A percentile compares a stretch with the other conserved stretches of the same genome.
Conservation (phyloP, 2,113 vertebrate genomes). For the Caretta caretta region DNA sequence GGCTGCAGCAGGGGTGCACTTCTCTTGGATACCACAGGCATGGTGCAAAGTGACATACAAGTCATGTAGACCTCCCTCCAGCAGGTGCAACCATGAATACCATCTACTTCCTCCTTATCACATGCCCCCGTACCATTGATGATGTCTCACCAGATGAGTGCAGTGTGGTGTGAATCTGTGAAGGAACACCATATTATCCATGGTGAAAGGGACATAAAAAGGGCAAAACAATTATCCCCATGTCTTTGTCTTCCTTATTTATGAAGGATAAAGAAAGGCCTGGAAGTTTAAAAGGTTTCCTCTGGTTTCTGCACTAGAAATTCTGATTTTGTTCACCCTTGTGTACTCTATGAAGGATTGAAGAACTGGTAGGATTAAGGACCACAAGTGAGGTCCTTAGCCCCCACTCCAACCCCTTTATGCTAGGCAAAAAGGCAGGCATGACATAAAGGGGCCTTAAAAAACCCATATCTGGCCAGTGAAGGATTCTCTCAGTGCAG, state of each 20-base stretch:
- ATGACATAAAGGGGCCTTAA: neutral
- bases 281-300: neutral
- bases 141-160: neutral
- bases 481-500: neutral
- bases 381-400: neutral
- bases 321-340: neutral
- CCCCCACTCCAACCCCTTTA: neutral
- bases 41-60: neutral
- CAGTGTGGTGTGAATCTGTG: neutral
- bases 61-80: neutral
- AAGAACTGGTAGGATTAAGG: neutral
- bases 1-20: neutral
- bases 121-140: neutral
- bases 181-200: accelerated
- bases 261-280: neutral
- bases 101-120: neutral
- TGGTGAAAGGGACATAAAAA: neutral
- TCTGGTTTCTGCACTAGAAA: neutral
- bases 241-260: neutral
- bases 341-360: neutral
- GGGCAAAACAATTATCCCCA: neutral
- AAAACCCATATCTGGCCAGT: neutral
- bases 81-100: accelerated
- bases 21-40: neutral
- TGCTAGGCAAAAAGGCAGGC: neutral